Base-by-base conservation (phyloP, 2,888 invertebrate genomes). In the Coenonympha arcania region DNA sequence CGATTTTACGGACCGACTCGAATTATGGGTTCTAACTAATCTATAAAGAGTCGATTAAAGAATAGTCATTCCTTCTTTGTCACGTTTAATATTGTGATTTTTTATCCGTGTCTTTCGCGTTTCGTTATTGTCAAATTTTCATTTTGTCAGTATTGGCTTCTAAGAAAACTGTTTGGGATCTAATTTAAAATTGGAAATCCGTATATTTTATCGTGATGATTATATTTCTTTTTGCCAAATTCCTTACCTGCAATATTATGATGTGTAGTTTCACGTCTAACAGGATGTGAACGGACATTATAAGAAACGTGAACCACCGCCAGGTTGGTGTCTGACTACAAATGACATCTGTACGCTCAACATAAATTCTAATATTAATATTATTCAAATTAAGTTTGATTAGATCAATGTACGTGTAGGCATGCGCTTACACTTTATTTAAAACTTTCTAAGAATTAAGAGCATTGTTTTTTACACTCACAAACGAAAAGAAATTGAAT, bases 251-350 rank as follows among this genome's bases (percentile, higher is more conserved):
- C 13, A 49, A 47, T 49, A 48, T 51, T 49, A 46, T 51, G 46
- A 49, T 51, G 44, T 51, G 51, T 49, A 40, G 48, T 48, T 47
- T 44, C 46, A 47, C 51, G 48, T 48, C 50, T 49, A 55, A 43
- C 58, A 59, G 56, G 56, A 53, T 54, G 57, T 53, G 48, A 52
- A 56, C 52, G 52, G 50, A 31, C 41, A 44, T 34, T 44, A 24
- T 34, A 22, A 18, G 8, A 6, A 31, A 31, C 42, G 19, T 31
- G 20, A 30, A 13, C 31, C 34, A 34, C n/a, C 34, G 16, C 16
- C 16, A n/a, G n/a, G 34, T 34, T n/a, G 13, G 28, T 20, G 33
- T 34, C 22, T 44, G 44, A 44, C 44, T 44, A 34, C 44, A 44
- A 44, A 44, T 44, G 33, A 44, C 34, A 42, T 30, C 30, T 42